Evolutionary conservation across 2,113 vertebrate species (phyloP), one percentile per base, ranked within the genome.

Genomic region (Coreoperca whiteheadi): DNA sequence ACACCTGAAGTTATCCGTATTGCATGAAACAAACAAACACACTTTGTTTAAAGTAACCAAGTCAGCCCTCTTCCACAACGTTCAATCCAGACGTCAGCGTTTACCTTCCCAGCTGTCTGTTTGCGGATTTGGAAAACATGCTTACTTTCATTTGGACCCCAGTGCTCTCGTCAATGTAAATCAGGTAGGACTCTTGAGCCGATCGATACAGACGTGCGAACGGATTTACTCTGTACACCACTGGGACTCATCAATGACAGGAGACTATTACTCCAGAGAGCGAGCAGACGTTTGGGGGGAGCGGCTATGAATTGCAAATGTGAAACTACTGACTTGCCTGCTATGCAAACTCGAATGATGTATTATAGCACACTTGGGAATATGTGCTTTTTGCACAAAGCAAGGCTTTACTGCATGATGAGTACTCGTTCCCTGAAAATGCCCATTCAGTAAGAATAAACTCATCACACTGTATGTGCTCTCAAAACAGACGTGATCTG

Each of bases 221-320:
- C 84, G 89, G 90, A 89, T 89, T 89, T 83, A 73, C 81, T 91
- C 51, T 34, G 66, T 48, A 39, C 71, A 77, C 90, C 83, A 77
- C 28, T 2, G 89, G 90, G 89, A 88, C 88, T 92, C 81, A 82
- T 91, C 92, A 92, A 57, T 90, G 92, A 90, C 90, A 90, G 68
- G 32, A 87, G 89, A 91, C 86, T 90, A 89, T 93, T 93, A 84
- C 91, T 85, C 77, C 69, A 37, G 74, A 87, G 83, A 66, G 68
- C 14, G 74, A 85, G 87, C 77, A 57, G 73, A 66, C 30, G 23
- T 39, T 70, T 65, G 72, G 50, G 64, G 59, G 77, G 59, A 48
- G 84, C 83, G 83, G 74, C 77, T 90, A 74, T 91, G 87, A 88
- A 90, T 92, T 92, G 86, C 84, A 90, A 91, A 93, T 93, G 71